Base-by-base conservation (phyloP, 1,140 invertebrate genomes). In the Drosophila cardini region DNA sequence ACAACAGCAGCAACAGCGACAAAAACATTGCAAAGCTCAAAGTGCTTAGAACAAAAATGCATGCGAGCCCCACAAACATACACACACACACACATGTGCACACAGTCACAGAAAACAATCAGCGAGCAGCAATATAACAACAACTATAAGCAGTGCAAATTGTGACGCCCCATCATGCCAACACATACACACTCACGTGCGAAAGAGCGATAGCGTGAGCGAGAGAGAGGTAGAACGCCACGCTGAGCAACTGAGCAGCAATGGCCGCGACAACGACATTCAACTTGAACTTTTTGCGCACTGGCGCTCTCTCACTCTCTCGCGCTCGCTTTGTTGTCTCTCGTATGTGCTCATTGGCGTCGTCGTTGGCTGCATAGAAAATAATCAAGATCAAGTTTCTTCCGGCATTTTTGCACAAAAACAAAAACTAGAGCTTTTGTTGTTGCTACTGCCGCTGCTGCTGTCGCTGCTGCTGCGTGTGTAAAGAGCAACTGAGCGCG, bases 321-420 rank as follows among this genome's bases (percentile, higher is more conserved):
- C 53, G 11, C 46, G 16, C 55, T 40, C 48, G 15, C 46, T 30
- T 48, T 40, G 21, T 48, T 50, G 32, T 26, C 70, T 67, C 67
- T 30, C 72, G 56, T 56, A 34, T 48, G 60, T 42, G 50, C 69
- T 55, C 52, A 21, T 67, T 67, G 62, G 55, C 63, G 45, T 46
- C 52, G 58, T 32, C 48, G 46, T 46, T 21, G 32, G 43, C 26
- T 53, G 65, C 83, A 84, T 77, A 84, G 67, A 78, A 89, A 89
- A 89, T 87, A 89, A 89, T 91, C 89, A 90, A 90, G 89, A 90
- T 90, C 89, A 90, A 91, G 89, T 90, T 91, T 89, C 89, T 90
- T 91, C 89, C 84, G 84, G 84, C 84, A 89, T 89, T 79, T 75
- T 84, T 89, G 77, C 57, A 73, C 84, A 63, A 63, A 63, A 78